A percentile compares a stretch with the other conserved stretches of the same genome.
Conservation (phyloP, 1,140 invertebrate genomes). For the Battus philenor region DNA sequence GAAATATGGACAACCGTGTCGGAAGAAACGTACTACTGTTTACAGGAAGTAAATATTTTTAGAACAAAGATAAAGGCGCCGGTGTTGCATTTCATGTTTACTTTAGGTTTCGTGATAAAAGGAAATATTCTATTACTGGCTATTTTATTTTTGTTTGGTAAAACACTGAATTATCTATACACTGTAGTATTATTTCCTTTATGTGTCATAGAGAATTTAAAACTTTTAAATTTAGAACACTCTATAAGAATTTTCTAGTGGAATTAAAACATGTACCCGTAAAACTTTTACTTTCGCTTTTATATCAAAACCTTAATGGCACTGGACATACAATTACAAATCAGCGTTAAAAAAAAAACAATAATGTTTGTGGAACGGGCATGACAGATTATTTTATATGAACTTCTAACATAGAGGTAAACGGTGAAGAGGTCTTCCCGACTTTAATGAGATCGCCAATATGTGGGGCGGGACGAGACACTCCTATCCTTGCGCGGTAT, state of each 20-base stretch:
- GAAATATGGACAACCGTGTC: background rate
- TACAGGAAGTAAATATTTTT: conserved; percentile 3
- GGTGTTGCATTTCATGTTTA: background rate
- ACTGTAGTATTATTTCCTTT: background rate
- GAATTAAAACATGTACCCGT: too few species aligned
- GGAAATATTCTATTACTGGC: background rate
- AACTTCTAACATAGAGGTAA: background rate
- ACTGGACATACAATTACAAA: too few species aligned
- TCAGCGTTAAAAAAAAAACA: too few species aligned
- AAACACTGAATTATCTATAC: background rate
- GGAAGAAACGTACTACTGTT: background rate
- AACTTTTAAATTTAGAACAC: background rate
- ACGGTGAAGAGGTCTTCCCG: conserved; percentile 6
- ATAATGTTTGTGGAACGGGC: background rate
- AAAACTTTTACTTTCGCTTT: too few species aligned
- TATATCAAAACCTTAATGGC: too few species aligned
- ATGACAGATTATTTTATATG: conserved; percentile 14
- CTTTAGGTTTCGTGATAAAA: background rate
- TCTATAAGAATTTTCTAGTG: background rate
- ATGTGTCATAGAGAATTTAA: background rate
- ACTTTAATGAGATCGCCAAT: conserved; percentile 17
- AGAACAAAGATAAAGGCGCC: background rate
- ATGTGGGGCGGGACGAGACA: conserved; percentile 1
- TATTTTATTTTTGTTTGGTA: background rate
- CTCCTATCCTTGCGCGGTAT: conserved; percentile 2